Evolutionary conservation across 1,140 invertebrate species (phyloP).

Genomic region (Chironomus tepperi): DNA sequence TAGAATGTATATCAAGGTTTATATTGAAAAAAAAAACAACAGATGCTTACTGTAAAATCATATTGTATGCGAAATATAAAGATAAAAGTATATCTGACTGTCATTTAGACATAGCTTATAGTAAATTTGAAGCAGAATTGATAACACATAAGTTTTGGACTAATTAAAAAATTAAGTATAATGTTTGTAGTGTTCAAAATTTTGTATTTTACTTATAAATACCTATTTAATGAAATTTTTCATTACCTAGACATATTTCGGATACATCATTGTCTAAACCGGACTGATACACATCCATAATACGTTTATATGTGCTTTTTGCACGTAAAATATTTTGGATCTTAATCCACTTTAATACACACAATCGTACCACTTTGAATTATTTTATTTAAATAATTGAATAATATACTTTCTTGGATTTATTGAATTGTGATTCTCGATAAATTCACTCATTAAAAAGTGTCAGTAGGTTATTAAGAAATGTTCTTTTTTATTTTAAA

Average conservation of each 20-base stretch:
- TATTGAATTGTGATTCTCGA: neutral
- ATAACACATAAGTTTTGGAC: no score
- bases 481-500: neutral
- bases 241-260: slow-evolving; percentile 20
- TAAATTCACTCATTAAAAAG: neutral
- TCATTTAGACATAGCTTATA: no score
- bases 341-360: slow-evolving; percentile 1
- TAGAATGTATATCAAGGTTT: no score
- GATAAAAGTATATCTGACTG: no score
- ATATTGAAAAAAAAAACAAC: no score
- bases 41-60: no score
- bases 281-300: slow-evolving; percentile 20
- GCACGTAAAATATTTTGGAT: neutral
- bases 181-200: no score
- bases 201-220: no score
- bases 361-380: slow-evolving; percentile 7
- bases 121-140: no score
- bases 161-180: no score
- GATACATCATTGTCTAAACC: slow-evolving; percentile 16
- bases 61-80: no score
- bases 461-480: neutral
- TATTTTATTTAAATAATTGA: neutral
- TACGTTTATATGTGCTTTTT: neutral
- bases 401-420: neutral
- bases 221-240: neutral